Base-by-base conservation (phyloP, 2,113 vertebrate species). In the Origma solitaria region DNA sequence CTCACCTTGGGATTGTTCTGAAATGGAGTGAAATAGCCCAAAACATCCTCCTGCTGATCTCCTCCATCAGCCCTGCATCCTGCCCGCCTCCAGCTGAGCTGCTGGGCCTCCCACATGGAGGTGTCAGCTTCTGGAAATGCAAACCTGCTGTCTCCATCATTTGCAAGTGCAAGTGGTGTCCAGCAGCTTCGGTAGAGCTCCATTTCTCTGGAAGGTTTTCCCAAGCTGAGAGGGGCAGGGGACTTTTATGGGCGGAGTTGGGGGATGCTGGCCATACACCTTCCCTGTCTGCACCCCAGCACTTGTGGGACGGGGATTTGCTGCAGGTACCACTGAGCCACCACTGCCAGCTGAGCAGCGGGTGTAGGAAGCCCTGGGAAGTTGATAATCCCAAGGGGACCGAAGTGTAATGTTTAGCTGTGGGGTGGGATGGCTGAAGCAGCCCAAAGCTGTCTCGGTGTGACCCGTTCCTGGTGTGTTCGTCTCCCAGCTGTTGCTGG, bases 401-500 rank as follows among this genome's bases (percentile, higher is more conserved):
- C 12, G 10, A 37, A 7, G 5, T 2, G 12, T 56, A 25, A 23
- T 1, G 0, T 25, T 91, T n/a, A 57, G 18, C 56, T 64, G 25
- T 9, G 15, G 25, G 13, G 25, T 86, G 33, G 49, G 66, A 31
- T 25, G 71, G 47, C 38, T 42, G 70, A 33, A 53, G 38, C 49
- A 84, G 62, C 66, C 75, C 73, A 3, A 0, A 1, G 14, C 58
- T 69, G 49, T 53, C 86, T 88, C 49, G 47, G 82, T 75, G 87
- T 95, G 97, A 95, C 95, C 96, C 11, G 3, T 86, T 95, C 93
- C 90, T 3, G 4, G 90, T 85, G 87, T 88, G 84, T 94, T 96
- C 95, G 92, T 96, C 92, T 98, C 94, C 97, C 97, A 96, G 95
- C 96, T 97, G 97, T 94, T 83, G 42, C 95, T 86, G 90, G 95